Base-by-base conservation (phyloP, 2,888 invertebrate species). In the Heliconius sara region DNA sequence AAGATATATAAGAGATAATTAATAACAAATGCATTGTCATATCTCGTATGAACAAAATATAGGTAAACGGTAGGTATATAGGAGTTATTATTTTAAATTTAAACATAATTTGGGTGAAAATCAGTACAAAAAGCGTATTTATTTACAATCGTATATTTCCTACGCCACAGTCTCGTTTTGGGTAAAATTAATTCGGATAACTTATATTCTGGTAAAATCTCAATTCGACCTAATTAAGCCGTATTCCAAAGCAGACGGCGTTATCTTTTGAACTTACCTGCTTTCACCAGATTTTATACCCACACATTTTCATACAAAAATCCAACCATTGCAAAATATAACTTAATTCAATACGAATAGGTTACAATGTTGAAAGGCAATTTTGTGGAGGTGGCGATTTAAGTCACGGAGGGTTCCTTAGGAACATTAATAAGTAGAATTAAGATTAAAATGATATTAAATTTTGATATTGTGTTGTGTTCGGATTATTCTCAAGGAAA, bases 391-490 rank as follows among this genome's bases (percentile, higher is more conserved):
- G 85, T 86, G 84, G 84, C 86, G 87, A 88, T 90, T 89, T 84
- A 84, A 86, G 85, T 85, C 85, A 83, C 79, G 76, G 87, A 88
- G 88, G 92, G 93, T 92, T 92, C 91, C 91, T 92, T 89, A 89
- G 92, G 87, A 91, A 90, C 91, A 91, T 93, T 95, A 94, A 94
- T 94, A 95, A 95, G 93, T 88, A 91, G 93, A 92, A 94, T 94
- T 94, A 94, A 95, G 95, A 95, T 95, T 95, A 95, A 93, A 94
- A 94, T 93, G 91, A 95, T 95, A 95, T 95, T 95, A 95, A 95
- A 95, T 94, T 95, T 94, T 95, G 92, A 95, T 94, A 94, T 95
- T 95, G 93, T 95, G 94, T 93, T 94, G 93, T 91, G 89, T 93
- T 91, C 92, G 94, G 94, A 93, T 95, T 95, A 95, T 90, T 92